Percentiles rank a stretch among this genome's conserved stretches.
phyloP scores from a whole-genome alignment of 2,113 vertebrate genomes.

The Neogobius melanostomus region DNA sequence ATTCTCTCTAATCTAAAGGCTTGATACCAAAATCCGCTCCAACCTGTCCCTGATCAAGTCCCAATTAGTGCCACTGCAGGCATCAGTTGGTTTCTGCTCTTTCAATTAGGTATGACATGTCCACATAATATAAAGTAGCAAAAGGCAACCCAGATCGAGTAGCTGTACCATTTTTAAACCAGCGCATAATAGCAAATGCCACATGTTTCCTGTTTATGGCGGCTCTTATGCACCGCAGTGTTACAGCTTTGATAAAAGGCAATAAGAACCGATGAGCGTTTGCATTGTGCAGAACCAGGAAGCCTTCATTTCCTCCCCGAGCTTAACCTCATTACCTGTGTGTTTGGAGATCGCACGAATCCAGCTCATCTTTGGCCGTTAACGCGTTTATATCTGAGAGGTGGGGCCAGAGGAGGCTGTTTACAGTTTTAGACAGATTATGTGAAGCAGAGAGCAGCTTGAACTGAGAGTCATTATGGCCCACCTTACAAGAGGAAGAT shows the following conservation, averaged over 20 bases:
- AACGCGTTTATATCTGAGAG: neutral
- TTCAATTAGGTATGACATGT: no score
- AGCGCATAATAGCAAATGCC: neutral
- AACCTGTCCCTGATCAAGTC: no score
- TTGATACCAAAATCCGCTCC: no score
- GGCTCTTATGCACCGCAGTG: no score
- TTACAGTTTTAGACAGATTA: neutral
- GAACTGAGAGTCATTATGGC: neutral
- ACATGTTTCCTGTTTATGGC: neutral
- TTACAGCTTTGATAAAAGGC: neutral
- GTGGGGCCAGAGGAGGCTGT: neutral
- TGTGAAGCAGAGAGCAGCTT: no score
- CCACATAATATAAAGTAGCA: no score
- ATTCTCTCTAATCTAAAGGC: no score
- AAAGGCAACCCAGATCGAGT: no score
- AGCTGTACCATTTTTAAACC: no score
- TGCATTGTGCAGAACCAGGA: constrained; percentile 6
- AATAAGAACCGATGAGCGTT: neutral
- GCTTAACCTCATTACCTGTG: constrained; percentile 6
- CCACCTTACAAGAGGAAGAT: neutral
- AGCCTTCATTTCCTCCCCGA: neutral
- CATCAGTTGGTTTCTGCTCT: no score
- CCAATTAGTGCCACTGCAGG: no score
- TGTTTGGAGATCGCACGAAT: constrained; percentile 1
- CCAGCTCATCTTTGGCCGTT: neutral